A percentile compares a stretch with the other conserved stretches of the same genome.
Evolutionary conservation across 2,888 invertebrate species (phyloP).

Genomic region (Noctua comes): DNA sequence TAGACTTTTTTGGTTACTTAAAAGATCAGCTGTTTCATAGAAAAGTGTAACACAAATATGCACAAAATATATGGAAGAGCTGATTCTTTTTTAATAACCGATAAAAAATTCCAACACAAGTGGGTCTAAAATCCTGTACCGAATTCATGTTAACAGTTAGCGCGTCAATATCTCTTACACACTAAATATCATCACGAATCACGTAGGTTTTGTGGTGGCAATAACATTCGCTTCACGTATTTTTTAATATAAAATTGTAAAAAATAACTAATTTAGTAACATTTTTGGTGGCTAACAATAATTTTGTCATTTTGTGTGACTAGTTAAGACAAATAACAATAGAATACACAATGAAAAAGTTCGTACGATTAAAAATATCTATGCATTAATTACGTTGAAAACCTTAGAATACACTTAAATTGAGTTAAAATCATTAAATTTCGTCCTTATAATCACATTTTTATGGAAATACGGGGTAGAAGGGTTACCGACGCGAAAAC

Average conservation of each 20-base stretch:
- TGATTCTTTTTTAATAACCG: background rate
- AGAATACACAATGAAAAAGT: background rate
- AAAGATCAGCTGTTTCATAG: background rate
- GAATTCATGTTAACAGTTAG: background rate
- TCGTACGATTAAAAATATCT: background rate
- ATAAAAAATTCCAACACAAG: background rate
- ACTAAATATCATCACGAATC: background rate
- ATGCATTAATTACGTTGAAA: conserved; percentile 8
- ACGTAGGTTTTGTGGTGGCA: conserved; percentile 1
- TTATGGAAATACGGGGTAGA: background rate
- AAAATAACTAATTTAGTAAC: conserved; percentile 42
- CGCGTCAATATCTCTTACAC: background rate
- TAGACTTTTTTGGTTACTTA: too few relatives aligned
- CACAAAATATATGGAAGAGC: background rate
- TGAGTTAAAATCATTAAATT: background rate
- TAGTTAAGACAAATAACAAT: conserved; percentile 40
- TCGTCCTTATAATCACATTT: background rate
- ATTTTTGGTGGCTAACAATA: conserved; percentile 35
- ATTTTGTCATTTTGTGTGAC: conserved; percentile 48
- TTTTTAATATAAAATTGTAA: conserved; percentile 42
- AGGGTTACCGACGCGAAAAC: too few relatives aligned
- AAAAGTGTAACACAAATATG: background rate
- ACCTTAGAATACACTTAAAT: background rate
- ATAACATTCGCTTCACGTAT: background rate
- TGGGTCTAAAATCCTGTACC: background rate